phyloP scores from a whole-genome alignment of 2,797 vertebrate genomes.

The Etheostoma perlongum region DNA sequence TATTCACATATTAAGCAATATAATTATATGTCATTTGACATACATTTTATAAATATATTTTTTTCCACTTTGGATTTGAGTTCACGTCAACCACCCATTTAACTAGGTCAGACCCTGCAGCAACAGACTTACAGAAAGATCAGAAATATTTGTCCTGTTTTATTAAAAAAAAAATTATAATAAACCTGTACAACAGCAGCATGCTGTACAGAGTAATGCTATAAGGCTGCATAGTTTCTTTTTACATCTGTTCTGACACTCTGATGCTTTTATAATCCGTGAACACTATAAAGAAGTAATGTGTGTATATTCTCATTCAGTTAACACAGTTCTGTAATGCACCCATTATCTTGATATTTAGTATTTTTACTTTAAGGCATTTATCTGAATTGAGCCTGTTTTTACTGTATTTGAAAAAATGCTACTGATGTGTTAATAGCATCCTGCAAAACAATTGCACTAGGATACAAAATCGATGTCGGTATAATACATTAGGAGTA shows the following conservation, averaged over 20 bases:
- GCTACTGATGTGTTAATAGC: background rate
- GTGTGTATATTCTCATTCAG: background rate
- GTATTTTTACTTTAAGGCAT: background rate
- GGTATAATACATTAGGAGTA: background rate
- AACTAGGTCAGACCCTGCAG: slow-evolving; percentile 68
- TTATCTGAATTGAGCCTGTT: background rate
- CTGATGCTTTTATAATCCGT: background rate
- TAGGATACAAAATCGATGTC: background rate
- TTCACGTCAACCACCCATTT: too few relatives aligned
- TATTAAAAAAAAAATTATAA: slow-evolving; percentile 12
- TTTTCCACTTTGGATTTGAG: too few relatives aligned
- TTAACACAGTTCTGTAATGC: background rate
- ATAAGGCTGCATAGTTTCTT: background rate
- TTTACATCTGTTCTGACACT: background rate
- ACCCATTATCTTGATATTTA: background rate
- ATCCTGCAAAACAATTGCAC: background rate
- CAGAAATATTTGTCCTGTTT: slow-evolving; percentile 16
- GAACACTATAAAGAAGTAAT: background rate
- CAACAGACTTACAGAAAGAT: slow-evolving; percentile 25
- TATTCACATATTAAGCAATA: too few relatives aligned
- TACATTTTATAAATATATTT: too few relatives aligned
- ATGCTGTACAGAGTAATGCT: slow-evolving; percentile 7
- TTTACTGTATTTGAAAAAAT: background rate
- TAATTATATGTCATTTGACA: too few relatives aligned
- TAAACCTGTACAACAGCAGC: background rate